Percentiles rank a stretch among this genome's conserved stretches.
These are phyloP conservation scores for Eufriesea mexicana DNA, from an alignment of 1,140 invertebrate genomes.

Conservation along the genomic window DNA sequence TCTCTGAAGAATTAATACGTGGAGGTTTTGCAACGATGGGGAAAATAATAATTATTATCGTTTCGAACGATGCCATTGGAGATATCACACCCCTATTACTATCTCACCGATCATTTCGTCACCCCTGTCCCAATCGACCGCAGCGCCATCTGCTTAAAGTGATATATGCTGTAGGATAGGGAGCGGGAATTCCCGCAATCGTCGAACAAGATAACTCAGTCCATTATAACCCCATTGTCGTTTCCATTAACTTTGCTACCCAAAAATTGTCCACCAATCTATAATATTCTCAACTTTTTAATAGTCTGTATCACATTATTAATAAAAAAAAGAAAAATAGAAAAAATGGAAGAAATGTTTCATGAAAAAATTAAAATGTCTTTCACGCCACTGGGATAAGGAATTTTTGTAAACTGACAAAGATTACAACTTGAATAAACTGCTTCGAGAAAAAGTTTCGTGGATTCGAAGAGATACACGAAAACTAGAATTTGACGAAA, in stretches of 20 bases:
- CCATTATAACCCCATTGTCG: not conserved
- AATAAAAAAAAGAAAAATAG: too few species aligned
- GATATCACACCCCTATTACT: not conserved
- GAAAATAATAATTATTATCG: not conserved
- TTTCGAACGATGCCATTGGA: not conserved
- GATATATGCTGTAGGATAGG: not conserved
- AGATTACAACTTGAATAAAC: not conserved
- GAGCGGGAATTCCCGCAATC: not conserved
- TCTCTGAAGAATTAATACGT: too few species aligned
- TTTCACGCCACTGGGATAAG: too few species aligned
- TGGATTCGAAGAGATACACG: too few species aligned
- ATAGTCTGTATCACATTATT: too few species aligned
- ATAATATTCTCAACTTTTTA: too few species aligned
- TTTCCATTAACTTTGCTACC: not conserved
- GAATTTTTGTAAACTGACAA: too few species aligned
- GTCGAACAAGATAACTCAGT: not conserved
- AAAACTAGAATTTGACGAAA: not conserved
- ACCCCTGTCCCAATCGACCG: not conserved
- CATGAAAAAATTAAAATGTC: too few species aligned
- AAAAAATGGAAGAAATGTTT: too few species aligned
- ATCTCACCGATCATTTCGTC: conserved; percentile 1
- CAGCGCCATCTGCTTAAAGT: not conserved
- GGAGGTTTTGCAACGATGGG: too few species aligned
- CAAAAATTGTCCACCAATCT: not conserved
- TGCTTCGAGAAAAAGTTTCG: not conserved